Evolutionary conservation across 1,140 invertebrate species (phyloP).

Genomic region (Trinorchestia longiramus): DNA sequence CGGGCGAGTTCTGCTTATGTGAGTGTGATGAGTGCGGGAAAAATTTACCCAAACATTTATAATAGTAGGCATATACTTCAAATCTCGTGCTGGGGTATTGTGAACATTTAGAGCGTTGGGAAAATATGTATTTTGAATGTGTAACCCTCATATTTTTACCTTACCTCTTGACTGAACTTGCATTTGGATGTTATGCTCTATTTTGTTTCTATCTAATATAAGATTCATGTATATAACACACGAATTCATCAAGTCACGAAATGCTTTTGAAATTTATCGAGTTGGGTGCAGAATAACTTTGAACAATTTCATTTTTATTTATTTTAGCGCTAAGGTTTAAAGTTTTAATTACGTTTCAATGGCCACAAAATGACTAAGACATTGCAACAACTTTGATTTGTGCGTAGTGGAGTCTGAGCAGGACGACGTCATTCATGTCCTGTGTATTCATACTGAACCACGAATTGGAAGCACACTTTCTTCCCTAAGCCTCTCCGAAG

Average conservation of each 20-base stretch:
- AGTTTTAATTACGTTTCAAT: neutral
- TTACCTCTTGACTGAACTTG: neutral
- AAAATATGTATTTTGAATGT: neutral
- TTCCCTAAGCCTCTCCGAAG: neutral
- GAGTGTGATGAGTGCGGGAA: neutral
- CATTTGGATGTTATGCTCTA: neutral
- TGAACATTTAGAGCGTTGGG: neutral
- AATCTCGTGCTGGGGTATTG: neutral
- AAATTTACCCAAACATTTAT: neutral
- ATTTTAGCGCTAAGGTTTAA: neutral
- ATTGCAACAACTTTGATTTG: neutral
- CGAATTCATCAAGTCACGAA: neutral
- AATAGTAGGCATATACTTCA: neutral
- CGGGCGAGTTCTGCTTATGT: neutral
- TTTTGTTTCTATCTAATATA: neutral
- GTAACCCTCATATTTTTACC: neutral
- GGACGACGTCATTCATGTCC: neutral
- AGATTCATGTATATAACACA: neutral
- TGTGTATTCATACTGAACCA: neutral
- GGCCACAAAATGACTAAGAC: neutral
- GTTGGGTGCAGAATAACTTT: neutral
- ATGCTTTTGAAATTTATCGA: neutral
- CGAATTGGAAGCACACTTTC: neutral
- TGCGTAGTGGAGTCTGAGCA: neutral
- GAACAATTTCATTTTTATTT: neutral